These are phyloP conservation scores for Latrodectus elegans DNA, from an alignment of 2,888 invertebrate genomes.

Conservation along the genomic window DNA sequence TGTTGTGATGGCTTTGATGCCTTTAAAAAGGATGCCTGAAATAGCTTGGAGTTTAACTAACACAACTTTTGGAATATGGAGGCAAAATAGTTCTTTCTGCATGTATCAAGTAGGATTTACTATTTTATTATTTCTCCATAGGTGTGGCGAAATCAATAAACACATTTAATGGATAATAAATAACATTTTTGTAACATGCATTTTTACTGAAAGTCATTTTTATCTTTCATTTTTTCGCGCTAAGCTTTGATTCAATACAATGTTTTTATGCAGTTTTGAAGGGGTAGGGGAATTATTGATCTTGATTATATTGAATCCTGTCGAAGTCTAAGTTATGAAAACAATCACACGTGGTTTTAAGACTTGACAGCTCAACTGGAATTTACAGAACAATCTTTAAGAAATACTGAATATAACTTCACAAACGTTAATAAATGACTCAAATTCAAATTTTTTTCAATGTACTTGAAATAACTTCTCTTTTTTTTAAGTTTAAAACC, in stretches of 20 bases:
- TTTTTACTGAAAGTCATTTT: not conserved
- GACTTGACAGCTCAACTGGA: not conserved
- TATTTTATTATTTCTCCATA: constrained; percentile 26
- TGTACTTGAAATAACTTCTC: too few relatives aligned
- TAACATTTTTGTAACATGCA: not conserved
- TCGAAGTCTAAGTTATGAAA: constrained; percentile 56
- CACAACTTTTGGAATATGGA: constrained; percentile 61
- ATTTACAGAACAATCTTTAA: too few relatives aligned
- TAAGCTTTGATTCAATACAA: not conserved
- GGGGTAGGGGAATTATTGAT: not conserved
- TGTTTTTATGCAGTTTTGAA: not conserved
- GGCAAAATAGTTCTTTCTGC: constrained; percentile 64
- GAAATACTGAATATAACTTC: too few relatives aligned
- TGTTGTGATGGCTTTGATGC: constrained; percentile 68
- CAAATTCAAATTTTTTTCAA: too few relatives aligned
- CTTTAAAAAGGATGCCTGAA: constrained; percentile 67
- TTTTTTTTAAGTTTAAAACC: too few relatives aligned
- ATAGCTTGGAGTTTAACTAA: constrained; percentile 67
- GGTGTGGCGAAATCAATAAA: constrained; percentile 60
- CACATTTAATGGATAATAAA: not conserved
- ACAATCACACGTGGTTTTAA: constrained; percentile 63
- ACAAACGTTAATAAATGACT: too few relatives aligned
- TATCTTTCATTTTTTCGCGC: not conserved
- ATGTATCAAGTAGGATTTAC: constrained; percentile 58
- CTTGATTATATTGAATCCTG: constrained; percentile 26